Evolutionary conservation across 1,140 invertebrate species (phyloP).

Genomic region (Mylabris phalerata): DNA sequence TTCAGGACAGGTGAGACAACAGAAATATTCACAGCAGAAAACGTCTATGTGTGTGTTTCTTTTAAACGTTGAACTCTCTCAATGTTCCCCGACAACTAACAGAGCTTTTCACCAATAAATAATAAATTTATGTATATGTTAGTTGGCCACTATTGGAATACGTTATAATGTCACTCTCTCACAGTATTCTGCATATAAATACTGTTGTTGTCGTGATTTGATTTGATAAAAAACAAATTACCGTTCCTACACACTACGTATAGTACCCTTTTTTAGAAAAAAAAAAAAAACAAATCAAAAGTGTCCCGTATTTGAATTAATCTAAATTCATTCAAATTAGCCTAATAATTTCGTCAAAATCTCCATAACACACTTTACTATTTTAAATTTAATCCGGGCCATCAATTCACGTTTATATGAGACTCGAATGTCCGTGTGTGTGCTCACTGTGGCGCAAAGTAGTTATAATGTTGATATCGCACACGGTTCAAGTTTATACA

Average conservation of each 20-base stretch:
- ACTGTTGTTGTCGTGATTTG: constrained; percentile 7
- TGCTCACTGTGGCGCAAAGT: no score
- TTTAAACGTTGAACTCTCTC: not conserved
- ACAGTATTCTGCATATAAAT: constrained; percentile 7
- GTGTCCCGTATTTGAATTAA: no score
- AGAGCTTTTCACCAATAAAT: not conserved
- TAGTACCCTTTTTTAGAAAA: no score
- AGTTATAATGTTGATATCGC: no score
- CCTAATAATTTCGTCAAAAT: no score
- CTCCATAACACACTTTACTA: no score
- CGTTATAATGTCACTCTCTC: constrained; percentile 1
- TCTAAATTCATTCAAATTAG: no score
- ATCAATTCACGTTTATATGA: no score
- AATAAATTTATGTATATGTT: not conserved
- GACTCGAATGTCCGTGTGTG: no score
- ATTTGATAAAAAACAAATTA: constrained; percentile 9
- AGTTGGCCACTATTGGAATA: constrained; percentile 3
- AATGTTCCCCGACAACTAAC: not conserved
- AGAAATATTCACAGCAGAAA: constrained; percentile 1
- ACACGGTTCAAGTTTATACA: no score
- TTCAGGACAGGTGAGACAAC: constrained; percentile 22
- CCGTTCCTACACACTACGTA: not conserved
- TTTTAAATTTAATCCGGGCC: no score
- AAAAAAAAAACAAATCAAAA: no score
- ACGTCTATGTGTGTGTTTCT: constrained; percentile 1